phyloP scores from a whole-genome alignment of 2,113 vertebrate species.

The Barbus barbus region DNA sequence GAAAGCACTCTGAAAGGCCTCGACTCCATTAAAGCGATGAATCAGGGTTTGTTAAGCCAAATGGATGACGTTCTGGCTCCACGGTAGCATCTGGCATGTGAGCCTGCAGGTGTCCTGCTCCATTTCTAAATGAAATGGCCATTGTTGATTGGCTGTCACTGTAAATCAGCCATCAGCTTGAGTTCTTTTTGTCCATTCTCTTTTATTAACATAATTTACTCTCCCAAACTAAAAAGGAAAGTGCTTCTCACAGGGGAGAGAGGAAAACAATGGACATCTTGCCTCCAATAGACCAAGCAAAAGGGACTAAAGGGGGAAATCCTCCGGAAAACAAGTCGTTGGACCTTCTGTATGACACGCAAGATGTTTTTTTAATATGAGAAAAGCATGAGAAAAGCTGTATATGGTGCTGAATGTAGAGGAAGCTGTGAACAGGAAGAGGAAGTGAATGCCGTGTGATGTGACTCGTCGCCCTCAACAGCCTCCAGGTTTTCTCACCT shows the following conservation, averaged over 20 bases:
- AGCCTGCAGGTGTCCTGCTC: conserved; percentile 33
- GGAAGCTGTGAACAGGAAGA: conserved; percentile 1
- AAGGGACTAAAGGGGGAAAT: neutral
- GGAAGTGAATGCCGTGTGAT: neutral
- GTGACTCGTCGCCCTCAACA: neutral
- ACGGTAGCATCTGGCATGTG: conserved; percentile 13
- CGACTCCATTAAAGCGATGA: conserved; percentile 42
- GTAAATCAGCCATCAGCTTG: conserved; percentile 36
- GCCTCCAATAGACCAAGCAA: neutral
- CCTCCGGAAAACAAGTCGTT: conserved; percentile 3
- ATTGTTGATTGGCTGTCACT: conserved; percentile 37
- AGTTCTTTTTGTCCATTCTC: conserved; percentile 5
- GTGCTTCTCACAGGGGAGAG: conserved; percentile 5
- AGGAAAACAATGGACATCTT: conserved; percentile 14
- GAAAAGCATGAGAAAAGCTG: neutral
- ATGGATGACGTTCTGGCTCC: conserved; percentile 22
- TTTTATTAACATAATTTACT: neutral
- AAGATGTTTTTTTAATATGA: neutral
- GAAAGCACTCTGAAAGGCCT: conserved; percentile 34
- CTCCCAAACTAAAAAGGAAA: conserved; percentile 6
- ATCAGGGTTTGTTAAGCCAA: conserved; percentile 35
- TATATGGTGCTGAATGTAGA: neutral
- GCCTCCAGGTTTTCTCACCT: conserved; percentile 76
- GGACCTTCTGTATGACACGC: neutral
- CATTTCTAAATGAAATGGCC: conserved; percentile 40